These are phyloP conservation scores for Acleris laterana DNA, from an alignment of 2,888 invertebrate species.

Conservation along the genomic window DNA sequence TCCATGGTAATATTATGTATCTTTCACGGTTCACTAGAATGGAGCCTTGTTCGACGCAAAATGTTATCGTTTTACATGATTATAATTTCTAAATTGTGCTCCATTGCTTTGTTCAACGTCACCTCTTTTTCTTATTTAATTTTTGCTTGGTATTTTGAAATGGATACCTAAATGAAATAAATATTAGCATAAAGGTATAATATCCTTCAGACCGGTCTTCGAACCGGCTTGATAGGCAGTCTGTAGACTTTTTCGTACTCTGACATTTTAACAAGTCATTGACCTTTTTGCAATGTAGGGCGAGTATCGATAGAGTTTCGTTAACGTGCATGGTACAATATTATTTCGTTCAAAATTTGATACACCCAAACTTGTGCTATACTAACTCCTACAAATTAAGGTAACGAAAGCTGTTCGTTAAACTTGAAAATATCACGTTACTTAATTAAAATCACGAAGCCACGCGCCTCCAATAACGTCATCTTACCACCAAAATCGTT, in stretches of 20 bases:
- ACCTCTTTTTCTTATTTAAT: no score
- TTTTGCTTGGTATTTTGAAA: no score
- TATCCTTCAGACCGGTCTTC: constrained; percentile 52
- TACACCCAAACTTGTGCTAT: no score
- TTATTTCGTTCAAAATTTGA: no score
- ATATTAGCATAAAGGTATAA: neutral
- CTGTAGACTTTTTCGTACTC: constrained; percentile 43
- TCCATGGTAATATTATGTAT: constrained; percentile 12
- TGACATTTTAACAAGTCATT: constrained; percentile 25
- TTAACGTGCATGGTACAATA: no score
- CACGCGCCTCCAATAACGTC: neutral
- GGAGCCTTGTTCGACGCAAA: neutral
- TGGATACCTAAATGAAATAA: neutral
- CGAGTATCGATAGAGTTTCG: neutral
- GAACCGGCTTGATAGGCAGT: constrained; percentile 48
- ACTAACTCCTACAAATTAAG: neutral
- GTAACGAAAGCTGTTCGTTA: neutral
- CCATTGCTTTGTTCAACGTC: no score
- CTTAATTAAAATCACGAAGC: constrained; percentile 11
- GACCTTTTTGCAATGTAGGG: constrained; percentile 39
- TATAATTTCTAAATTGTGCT: no score
- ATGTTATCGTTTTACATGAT: neutral
- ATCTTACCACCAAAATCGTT: constrained; percentile 6
- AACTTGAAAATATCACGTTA: neutral
- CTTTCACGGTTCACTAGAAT: constrained; percentile 16